Conservation (phyloP, 2,888 invertebrate genomes). For the Chloromyia formosa region DNA sequence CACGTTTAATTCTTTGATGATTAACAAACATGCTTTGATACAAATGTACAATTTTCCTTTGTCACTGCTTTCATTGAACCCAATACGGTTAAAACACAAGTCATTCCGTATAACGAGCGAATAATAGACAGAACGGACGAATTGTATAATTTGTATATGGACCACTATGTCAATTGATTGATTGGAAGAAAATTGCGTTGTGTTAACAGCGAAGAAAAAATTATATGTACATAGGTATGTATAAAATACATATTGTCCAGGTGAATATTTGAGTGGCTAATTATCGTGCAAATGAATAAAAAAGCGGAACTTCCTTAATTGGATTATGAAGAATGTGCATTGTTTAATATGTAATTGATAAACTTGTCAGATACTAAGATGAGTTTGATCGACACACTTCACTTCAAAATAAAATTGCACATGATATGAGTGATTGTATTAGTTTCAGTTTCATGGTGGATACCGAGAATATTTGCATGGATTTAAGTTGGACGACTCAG, state of each 20-base stretch:
- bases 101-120: background rate
- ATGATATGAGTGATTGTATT: no score
- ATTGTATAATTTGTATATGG: slow-evolving; percentile 23
- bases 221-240: background rate
- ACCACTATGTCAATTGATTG: slow-evolving; percentile 10
- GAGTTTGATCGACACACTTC: no score
- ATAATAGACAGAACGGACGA: background rate
- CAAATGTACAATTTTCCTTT: no score
- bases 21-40: no score
- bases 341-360: slow-evolving; percentile 22
- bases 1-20: no score
- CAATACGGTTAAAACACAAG: background rate
- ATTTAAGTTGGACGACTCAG: no score
- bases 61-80: no score
- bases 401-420: no score
- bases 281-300: slow-evolving; percentile 22
- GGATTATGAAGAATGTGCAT: slow-evolving; percentile 30
- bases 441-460: no score
- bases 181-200: slow-evolving; percentile 8
- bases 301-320: slow-evolving; percentile 41
- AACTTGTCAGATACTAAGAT: background rate
- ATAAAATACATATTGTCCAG: slow-evolving; percentile 1
- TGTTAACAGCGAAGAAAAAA: slow-evolving; percentile 14
- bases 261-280: slow-evolving; percentile 30
- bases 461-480: no score